Base-by-base conservation (phyloP, 2,797 vertebrate species). In the Nyctibius grandis region DNA sequence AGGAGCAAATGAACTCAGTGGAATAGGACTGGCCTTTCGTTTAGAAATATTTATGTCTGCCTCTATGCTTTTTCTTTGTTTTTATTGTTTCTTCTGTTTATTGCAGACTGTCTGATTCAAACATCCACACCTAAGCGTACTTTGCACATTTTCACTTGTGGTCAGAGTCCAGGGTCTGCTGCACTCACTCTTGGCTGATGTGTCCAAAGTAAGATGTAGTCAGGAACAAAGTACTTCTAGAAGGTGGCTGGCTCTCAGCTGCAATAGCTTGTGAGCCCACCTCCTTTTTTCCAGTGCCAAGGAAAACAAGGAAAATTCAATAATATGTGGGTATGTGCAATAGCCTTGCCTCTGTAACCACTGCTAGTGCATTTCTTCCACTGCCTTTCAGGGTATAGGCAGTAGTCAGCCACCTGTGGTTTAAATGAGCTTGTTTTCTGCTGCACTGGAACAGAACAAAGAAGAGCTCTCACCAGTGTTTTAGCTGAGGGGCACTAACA, bases 391-490 rank as follows among this genome's bases (percentile, higher is more conserved):
- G 45, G 54, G 14, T 36, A 54, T 5, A 75, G 25, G 88, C 45
- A 76, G 22, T 40, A 69, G 47, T 42, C 85, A 84, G n/a, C 31
- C 85, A 91, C 80, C 73, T 81, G 83, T 81, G 65, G 54, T 64
- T 93, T 81, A 88, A 95, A 94, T 15, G 33, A 84, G 34, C 34
- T 68, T 91, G 69, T 90, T 95, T 97, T 90, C 73, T 95, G 64
- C 88, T 88, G 85, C 3, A 3, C 15, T 81, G 64, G 53, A 86
- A 51, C 8, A 90, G 85, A 95, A 90, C 69, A 93, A 93, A 94
- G 88, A 78, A 34, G 12, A 54, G 25, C 11, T 90, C 50, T 54
- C 45, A 26, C 17, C 1, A 0, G 25, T n/a, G 12, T 15, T 42
- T 75, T 68, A 86, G 69, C 73, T 83, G 57, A 88, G 38, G 29